Evolutionary conservation across 2,888 invertebrate species (phyloP).

Genomic region (Xanthia icteritia): DNA sequence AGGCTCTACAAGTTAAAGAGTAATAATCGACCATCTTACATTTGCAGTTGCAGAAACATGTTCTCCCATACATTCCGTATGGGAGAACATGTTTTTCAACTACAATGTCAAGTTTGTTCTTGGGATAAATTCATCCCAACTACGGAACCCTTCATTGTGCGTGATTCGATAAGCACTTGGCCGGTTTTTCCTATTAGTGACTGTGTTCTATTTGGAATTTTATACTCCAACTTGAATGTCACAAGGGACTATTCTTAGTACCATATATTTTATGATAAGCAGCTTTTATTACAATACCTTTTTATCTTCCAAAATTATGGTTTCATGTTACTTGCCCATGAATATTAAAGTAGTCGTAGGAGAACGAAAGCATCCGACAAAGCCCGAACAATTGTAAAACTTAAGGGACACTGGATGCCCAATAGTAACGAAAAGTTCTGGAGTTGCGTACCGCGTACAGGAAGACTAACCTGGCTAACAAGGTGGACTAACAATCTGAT

Average conservation of each 20-base stretch:
- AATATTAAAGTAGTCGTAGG: constrained; percentile 29
- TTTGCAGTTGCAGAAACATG: no score
- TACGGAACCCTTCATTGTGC: no score
- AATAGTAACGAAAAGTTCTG: neutral
- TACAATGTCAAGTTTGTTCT: no score
- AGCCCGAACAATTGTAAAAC: neutral
- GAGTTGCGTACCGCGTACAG: accelerated
- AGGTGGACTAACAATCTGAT: no score
- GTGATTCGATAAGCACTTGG: no score
- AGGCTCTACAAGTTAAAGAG: no score
- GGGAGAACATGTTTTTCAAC: no score
- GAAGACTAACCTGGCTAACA: neutral
- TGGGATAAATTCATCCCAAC: no score
- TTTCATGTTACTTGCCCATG: constrained; percentile 26
- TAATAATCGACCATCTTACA: no score
- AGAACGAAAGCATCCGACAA: neutral
- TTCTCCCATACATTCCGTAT: no score
- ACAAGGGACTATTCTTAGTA: constrained; percentile 19
- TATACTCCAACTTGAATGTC: neutral
- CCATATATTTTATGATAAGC: constrained; percentile 20
- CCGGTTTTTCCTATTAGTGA: neutral
- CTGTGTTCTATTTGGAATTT: neutral
- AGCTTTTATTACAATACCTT: constrained; percentile 21
- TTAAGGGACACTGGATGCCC: neutral
- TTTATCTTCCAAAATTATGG: constrained; percentile 32